Percentiles rank a stretch among this genome's conserved stretches.
phyloP scores from a whole-genome alignment of 2,797 vertebrate species.

The Limnodromus scolopaceus region DNA sequence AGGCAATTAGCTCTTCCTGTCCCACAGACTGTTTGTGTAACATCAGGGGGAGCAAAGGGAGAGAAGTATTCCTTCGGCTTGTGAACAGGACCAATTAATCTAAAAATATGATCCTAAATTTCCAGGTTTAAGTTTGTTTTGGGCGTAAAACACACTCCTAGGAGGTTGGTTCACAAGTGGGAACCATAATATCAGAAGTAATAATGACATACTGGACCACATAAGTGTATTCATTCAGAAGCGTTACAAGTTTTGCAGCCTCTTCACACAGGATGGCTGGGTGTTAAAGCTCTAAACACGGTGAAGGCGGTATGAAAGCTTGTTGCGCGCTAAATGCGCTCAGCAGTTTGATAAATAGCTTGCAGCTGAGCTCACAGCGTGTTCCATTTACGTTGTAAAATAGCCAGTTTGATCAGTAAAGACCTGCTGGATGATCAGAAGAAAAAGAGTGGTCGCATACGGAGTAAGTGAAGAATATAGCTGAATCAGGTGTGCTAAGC shows the following conservation, averaged over 20 bases:
- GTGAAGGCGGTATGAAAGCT: background rate
- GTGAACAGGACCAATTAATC: background rate
- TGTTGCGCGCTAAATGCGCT: background rate
- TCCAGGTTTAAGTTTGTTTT: background rate
- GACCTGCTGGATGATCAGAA: background rate
- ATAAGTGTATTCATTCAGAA: background rate
- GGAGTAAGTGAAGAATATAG: background rate
- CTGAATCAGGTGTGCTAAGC: background rate
- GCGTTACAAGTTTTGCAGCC: background rate
- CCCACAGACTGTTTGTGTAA: background rate
- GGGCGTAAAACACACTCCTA: background rate
- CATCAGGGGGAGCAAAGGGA: background rate
- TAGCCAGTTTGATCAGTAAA: background rate
- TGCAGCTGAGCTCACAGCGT: background rate
- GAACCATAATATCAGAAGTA: background rate
- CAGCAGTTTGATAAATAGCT: background rate
- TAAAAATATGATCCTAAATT: no score
- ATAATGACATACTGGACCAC: background rate
- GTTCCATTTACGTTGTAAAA: background rate
- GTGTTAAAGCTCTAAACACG: background rate
- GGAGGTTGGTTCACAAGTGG: background rate
- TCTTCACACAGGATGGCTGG: background rate
- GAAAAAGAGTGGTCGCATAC: background rate
- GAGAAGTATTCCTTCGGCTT: background rate
- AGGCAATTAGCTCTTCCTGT: background rate